Percentiles rank a stretch among this genome's conserved stretches.
Evolutionary conservation across 2,888 invertebrate species (phyloP).

Genomic region (Acronicta aceris): DNA sequence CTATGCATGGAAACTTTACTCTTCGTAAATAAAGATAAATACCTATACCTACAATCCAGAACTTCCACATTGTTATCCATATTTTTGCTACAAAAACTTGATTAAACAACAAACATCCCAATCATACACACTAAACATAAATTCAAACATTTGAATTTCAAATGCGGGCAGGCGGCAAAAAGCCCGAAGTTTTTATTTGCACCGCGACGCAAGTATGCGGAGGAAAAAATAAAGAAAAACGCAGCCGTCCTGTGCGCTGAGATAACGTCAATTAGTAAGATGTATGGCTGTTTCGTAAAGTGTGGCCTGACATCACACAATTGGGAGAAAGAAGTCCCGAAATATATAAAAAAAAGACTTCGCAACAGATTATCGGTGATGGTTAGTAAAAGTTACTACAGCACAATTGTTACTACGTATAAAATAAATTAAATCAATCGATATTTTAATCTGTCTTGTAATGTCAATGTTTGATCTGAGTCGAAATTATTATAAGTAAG

Average conservation of each 20-base stretch:
- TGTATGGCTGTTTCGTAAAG: slow-evolving; percentile 66
- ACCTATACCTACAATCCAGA: background rate
- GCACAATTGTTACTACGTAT: too few species aligned
- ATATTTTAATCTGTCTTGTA: too few species aligned
- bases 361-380: too few species aligned
- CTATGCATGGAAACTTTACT: too few species aligned
- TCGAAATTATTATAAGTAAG: too few species aligned
- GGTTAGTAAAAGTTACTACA: too few species aligned
- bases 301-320: slow-evolving; percentile 33
- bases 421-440: too few species aligned
- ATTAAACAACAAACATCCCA: slow-evolving; percentile 4
- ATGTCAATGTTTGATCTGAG: too few species aligned
- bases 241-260: slow-evolving; percentile 57
- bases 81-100: background rate
- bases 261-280: slow-evolving; percentile 76
- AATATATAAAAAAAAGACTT: background rate
- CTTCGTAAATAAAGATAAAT: too few species aligned
- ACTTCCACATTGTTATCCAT: background rate
- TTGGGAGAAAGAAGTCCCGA: slow-evolving; percentile 17
- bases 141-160: slow-evolving; percentile 26
- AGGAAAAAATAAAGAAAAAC: slow-evolving; percentile 63
- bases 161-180: slow-evolving; percentile 28
- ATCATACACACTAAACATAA: slow-evolving; percentile 12
- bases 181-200: slow-evolving; percentile 25
- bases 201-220: slow-evolving; percentile 55